phyloP scores from a whole-genome alignment of 2,888 invertebrate species.

The Hyalella azteca region DNA sequence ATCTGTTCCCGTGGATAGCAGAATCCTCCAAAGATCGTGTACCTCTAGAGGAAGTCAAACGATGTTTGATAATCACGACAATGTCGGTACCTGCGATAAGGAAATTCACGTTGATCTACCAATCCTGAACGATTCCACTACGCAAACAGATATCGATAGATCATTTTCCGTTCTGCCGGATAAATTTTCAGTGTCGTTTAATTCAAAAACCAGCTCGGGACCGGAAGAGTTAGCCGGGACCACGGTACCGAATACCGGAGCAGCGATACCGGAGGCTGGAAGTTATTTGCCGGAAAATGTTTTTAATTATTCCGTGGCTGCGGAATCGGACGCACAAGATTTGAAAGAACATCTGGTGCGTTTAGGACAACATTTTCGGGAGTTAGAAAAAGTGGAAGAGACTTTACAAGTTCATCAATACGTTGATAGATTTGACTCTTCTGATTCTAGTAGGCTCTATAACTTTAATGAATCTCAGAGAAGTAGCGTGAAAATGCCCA shows the following conservation, averaged over 20 bases:
- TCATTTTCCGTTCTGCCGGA: background rate
- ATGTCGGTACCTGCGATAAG: background rate
- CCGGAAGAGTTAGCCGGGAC: background rate
- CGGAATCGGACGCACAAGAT: background rate
- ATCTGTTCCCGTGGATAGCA: too few species aligned
- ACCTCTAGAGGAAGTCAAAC: background rate
- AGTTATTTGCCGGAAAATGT: too few species aligned
- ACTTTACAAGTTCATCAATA: background rate
- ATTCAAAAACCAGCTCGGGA: background rate
- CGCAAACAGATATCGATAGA: background rate
- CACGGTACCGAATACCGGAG: too few species aligned
- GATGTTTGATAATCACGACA: background rate
- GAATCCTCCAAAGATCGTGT: too few species aligned
- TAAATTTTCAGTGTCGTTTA: background rate
- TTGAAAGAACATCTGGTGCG: background rate
- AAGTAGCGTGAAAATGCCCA: background rate
- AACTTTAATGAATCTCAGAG: too few species aligned
- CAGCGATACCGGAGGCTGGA: too few species aligned
- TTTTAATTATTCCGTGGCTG: background rate
- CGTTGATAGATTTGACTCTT: too few species aligned
- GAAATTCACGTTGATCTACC: background rate
- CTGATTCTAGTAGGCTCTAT: too few species aligned
- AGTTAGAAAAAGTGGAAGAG: background rate
- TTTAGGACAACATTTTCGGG: background rate
- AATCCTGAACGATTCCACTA: constrained; percentile 1